Percentiles rank a stretch among this genome's conserved stretches.
Evolutionary conservation across 2,113 vertebrate species (phyloP).

Genomic region (Rhombomys opimus): DNA sequence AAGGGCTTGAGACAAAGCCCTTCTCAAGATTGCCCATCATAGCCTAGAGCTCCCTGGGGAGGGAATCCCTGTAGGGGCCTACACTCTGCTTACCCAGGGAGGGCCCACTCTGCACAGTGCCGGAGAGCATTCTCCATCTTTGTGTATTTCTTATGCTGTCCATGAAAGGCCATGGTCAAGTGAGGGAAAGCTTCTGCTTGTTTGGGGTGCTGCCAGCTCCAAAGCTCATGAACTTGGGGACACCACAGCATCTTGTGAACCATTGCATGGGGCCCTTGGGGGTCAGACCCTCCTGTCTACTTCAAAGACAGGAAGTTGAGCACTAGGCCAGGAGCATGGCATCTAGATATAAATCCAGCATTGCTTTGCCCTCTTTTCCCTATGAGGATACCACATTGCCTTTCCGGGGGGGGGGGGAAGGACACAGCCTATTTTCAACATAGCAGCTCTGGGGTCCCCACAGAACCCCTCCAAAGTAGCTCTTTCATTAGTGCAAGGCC

Average conservation of each 20-base stretch:
- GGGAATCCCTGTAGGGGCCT: background rate
- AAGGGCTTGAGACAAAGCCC: background rate
- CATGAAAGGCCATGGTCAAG: background rate
- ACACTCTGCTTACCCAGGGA: background rate
- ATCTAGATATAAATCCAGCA: background rate
- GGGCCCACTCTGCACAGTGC: background rate
- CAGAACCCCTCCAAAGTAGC: background rate
- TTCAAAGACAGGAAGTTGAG: background rate
- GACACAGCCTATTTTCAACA: background rate
- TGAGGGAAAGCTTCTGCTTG: background rate
- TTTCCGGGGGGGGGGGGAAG: background rate
- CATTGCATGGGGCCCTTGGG: background rate
- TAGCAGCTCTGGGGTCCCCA: conserved; percentile 43
- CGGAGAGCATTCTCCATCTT: background rate
- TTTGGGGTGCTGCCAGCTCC: background rate
- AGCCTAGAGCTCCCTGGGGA: background rate
- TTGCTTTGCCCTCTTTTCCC: background rate
- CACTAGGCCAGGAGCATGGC: background rate
- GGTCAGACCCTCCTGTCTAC: accelerated
- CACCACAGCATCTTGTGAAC: background rate
- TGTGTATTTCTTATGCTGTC: too few species aligned
- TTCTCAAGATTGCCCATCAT: background rate
- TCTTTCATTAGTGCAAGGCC: conserved; percentile 52
- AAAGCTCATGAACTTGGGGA: background rate
- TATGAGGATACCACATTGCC: background rate